Base-by-base conservation (phyloP, 2,113 vertebrate species). In the Vireo altiloquus region DNA sequence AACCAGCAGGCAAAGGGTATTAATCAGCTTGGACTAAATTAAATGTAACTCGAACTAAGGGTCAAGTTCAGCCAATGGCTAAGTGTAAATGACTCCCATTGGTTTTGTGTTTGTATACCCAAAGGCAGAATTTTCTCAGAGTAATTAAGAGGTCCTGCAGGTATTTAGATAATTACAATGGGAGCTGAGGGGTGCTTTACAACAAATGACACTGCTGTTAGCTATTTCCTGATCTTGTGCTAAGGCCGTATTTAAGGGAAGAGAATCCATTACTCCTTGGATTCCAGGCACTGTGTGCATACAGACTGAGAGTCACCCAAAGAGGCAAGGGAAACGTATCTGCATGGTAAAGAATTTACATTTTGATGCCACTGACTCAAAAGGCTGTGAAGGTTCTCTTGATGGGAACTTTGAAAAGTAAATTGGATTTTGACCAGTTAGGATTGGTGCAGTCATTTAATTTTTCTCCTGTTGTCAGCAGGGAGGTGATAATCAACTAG, bases 31-130 rank as follows among this genome's bases (percentile, higher is more conserved):
- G 84, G 66, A 50, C 63, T 80, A 85, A 91, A 82, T 94, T 40
- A 87, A 89, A 94, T n/a, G 35, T 79, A 84, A 87, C 30, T 90
- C 15, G 16, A 75, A 49, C 25, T 44, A 77, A 92, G 70, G 87
- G 82, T 95, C 70, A 82, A 28, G 33, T 87, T 88, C 75, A 90
- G 82, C 91, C 78, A 65, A 33, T 96, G 84, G 70, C 89, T 90
- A 65, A 59, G 16, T 47, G 63, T 69, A 90, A 90, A 91, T 82
- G 8, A 68, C 30, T 92, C 59, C 63, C 47, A 33, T 42, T 70
- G 82, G 82, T 93, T 95, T 92, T 0, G 2, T 90, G 52, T 54
- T 71, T 82, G 24, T 68, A 42, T 89, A 65, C 66, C 57, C 50
- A 74, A 82, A 82, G 78, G 81, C 78, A 92, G 82, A 92, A 70